Percentiles rank a stretch among this genome's conserved stretches.
phyloP scores from a whole-genome alignment of 2,797 vertebrate species.

The Hydrolagus colliei region DNA sequence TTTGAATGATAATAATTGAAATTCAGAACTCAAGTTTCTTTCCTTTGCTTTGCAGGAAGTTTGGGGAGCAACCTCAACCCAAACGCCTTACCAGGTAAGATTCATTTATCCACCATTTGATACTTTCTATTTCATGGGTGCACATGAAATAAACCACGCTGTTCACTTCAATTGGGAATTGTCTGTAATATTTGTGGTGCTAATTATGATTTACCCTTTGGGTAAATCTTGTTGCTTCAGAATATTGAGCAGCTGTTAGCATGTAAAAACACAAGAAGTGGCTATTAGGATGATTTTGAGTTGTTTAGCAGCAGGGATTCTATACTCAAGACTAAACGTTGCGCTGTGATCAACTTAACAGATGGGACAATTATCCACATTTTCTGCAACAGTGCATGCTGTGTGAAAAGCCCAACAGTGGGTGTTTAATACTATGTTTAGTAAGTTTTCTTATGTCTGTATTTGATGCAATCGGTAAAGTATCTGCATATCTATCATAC shows the following conservation, averaged over 20 bases:
- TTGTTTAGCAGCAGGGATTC: neutral
- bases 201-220: too few relatives aligned
- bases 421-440: too few relatives aligned
- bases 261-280: neutral
- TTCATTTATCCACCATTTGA: neutral
- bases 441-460: too few relatives aligned
- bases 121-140: neutral
- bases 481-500: too few relatives aligned
- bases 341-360: neutral
- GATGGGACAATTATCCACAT: neutral
- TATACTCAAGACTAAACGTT: neutral
- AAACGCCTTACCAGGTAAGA: constrained; percentile 94
- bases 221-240: neutral
- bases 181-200: too few relatives aligned
- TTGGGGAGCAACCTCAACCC: constrained; percentile 96
- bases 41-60: constrained; percentile 75
- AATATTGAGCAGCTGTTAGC: neutral
- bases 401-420: neutral
- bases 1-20: constrained; percentile 43
- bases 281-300: neutral
- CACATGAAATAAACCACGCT: too few relatives aligned
- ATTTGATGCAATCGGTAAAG: too few relatives aligned
- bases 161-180: too few relatives aligned
- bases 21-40: constrained; percentile 42
- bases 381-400: neutral